These are phyloP conservation scores for Theretra japonica DNA, from an alignment of 2,888 invertebrate species.

Conservation along the genomic window DNA sequence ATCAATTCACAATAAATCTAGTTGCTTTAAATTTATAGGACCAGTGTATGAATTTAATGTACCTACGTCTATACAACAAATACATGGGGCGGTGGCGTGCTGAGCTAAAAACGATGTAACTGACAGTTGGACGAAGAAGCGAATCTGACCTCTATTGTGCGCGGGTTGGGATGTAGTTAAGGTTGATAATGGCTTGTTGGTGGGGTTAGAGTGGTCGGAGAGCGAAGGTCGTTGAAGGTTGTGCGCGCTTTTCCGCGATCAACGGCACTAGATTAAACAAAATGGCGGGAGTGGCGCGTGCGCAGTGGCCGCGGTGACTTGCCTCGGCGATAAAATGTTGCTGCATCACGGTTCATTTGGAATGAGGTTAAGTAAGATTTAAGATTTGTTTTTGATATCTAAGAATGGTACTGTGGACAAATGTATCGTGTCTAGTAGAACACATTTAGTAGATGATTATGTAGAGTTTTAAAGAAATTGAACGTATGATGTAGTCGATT, in stretches of 20 bases:
- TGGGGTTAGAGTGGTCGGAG: conserved; percentile 72
- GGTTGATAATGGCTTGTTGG: conserved; percentile 51
- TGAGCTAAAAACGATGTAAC: conserved; percentile 44
- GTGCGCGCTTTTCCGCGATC: conserved; percentile 84
- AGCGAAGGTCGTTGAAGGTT: conserved; percentile 85
- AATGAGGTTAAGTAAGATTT: conserved; percentile 35
- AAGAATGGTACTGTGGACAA: neutral
- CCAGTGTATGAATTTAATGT: conserved; percentile 69
- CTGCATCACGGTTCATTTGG: conserved; percentile 47
- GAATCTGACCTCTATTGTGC: conserved; percentile 42
- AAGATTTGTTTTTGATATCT: neutral
- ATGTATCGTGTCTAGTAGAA: neutral
- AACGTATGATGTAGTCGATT: too few species aligned
- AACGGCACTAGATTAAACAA: conserved; percentile 83
- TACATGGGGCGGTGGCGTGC: conserved; percentile 60
- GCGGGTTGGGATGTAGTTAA: conserved; percentile 38
- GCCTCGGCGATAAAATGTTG: conserved; percentile 66
- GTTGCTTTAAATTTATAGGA: conserved; percentile 71
- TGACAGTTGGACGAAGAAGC: conserved; percentile 36
- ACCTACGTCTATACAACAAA: conserved; percentile 68
- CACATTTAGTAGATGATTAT: too few species aligned
- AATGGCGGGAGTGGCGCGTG: conserved; percentile 83
- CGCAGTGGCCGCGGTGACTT: conserved; percentile 72
- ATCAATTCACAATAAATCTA: conserved; percentile 69
- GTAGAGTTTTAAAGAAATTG: too few species aligned